Base-by-base conservation (phyloP, 2,888 invertebrate species). In the Sphaerophoria rueppellii region DNA sequence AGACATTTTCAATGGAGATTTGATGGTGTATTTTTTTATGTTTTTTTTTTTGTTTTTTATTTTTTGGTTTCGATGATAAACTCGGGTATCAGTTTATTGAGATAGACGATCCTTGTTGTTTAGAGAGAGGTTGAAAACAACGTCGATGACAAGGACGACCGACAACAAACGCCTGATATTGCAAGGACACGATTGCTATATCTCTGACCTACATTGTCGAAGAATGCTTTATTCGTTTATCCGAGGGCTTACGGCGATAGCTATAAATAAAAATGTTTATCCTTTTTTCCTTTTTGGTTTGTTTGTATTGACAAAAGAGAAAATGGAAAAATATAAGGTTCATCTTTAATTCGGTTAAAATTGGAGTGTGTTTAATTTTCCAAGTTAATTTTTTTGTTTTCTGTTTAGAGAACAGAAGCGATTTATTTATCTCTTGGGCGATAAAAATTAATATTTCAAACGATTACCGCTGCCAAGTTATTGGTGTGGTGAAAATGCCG, bases 141-240 rank as follows among this genome's bases (percentile, higher is more conserved):
- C 24, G 24, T 24, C 24, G 24, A 24, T 24, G 24, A 24, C 24
- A 24, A 54, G 52, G 67, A 24, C 40, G 67, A 67, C 52, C 37
- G 67, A 67, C 52, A 24, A 24, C 24, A 24, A 24, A 24, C 24
- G 24, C 24, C 2, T 24, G 24, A 24, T 24, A 24, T 24, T 1
- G 24, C 24, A 24, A 24, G 24, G 24, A 24, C 24, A 24, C 2
- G 24, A 24, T 24, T 24, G 24, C 24, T 24, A 24, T 67, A 67
- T 67, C 24, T 67, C 67, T 67, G 67, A 67, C 67, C 67, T 67
- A 54, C 40, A 54, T 40, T 65, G 67, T 54, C 52, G 40, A 54
- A 43, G 40, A 67, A 67, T 54, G 67, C 40, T 67, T 67, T 67
- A 67, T 67, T 67, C 54, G 54, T 43, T 54, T 54, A 67, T 67